These are phyloP conservation scores for Serranus cabrilla DNA, from an alignment of 2,797 vertebrate species.

Conservation along the genomic window DNA sequence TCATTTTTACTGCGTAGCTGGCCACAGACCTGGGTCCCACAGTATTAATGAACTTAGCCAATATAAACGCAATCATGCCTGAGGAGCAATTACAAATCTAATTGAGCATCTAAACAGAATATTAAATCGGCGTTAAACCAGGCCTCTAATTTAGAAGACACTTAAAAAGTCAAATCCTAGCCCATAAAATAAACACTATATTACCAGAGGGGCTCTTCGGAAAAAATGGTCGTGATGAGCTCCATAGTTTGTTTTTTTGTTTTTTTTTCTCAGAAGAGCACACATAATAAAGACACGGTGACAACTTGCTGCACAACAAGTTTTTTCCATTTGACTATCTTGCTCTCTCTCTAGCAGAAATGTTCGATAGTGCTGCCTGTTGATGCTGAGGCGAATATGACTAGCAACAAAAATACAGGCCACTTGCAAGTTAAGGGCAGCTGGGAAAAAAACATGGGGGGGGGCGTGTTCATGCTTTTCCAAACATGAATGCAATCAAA, in stretches of 20 bases:
- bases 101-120: slow-evolving; percentile 86
- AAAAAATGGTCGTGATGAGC: slow-evolving; percentile 41
- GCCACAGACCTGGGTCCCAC: slow-evolving; percentile 72
- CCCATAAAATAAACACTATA: slow-evolving; percentile 76
- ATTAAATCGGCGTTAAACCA: slow-evolving; percentile 81
- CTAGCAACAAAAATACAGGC: not conserved
- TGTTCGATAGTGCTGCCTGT: not conserved
- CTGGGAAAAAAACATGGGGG: not conserved
- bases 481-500: too few relatives aligned
- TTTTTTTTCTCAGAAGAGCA: slow-evolving; percentile 12
- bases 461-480: too few relatives aligned
- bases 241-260: not conserved
- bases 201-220: slow-evolving; percentile 52
- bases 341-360: not conserved
- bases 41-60: slow-evolving; percentile 84
- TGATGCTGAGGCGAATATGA: not conserved
- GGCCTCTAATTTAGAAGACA: slow-evolving; percentile 79
- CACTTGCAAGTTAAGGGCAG: not conserved
- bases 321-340: slow-evolving; percentile 3
- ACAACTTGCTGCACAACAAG: slow-evolving; percentile 29
- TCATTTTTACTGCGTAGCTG: slow-evolving; percentile 81
- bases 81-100: slow-evolving; percentile 86
- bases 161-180: slow-evolving; percentile 80
- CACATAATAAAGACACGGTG: slow-evolving; percentile 46
- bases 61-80: slow-evolving; percentile 83